Base-by-base conservation (phyloP, 2,113 vertebrate genomes). In the Cyprinus carpio region DNA sequence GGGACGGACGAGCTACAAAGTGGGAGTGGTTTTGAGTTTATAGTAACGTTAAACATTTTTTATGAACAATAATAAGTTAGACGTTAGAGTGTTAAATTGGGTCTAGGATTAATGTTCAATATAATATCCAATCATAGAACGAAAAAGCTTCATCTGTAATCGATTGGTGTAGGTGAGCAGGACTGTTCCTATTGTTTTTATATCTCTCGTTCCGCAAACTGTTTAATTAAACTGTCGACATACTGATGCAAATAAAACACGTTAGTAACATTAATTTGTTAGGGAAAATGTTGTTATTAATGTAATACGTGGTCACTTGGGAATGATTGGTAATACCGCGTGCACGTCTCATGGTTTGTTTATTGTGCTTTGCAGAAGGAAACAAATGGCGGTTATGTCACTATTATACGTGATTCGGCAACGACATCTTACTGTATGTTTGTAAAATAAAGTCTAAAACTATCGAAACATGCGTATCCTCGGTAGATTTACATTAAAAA, bases 21-120 rank as follows among this genome's bases (percentile, higher is more conserved):
- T 75, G 72, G 72, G 72, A 75, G 72, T 75, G 72, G 72, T 75
- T 49, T 75, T 75, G 72, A 75, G 72, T 46, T 27, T 25, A 43
- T 15, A 75, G 11, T 40, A 25, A 37, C 34, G 34, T 37, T 37
- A 37, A 74, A 74, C 34, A 23, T 40, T 12, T 40, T 0, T 40
- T n/a, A 23, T 27, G n/a, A 46, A 25, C 20, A 4, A 40, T 46
- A n/a, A 25, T 15, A 51, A 51, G 13, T 20, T 27, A 13, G 0
- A 43, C n/a, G 8, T 11, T 12, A 4, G 6, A 60, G 11, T 25
- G 23, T 6, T 46, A 25, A 74, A 74, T 74, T 46, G 6, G 12
- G 23, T 27, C 12, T 74, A 15, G 37, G 46, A 15, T 46, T 27
- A 75, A 49, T 12, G 34, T 40, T 11, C 20, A 71, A 6, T 40